phyloP scores from a whole-genome alignment of 2,888 invertebrate species.

The Xanthia icteritia region DNA sequence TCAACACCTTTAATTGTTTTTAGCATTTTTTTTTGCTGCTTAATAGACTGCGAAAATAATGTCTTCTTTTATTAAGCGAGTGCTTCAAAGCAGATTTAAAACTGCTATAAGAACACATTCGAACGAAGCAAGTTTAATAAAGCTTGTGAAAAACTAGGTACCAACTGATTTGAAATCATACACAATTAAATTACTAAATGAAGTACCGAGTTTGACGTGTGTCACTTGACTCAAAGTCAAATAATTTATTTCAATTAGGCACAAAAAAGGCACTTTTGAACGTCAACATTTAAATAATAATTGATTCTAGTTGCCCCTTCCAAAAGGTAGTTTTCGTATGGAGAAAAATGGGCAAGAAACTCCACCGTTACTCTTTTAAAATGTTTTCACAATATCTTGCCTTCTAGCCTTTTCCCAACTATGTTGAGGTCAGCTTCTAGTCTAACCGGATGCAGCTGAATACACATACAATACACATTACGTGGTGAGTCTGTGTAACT shows the following conservation, averaged over 20 bases:
- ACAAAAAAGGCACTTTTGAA: no score
- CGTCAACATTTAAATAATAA: no score
- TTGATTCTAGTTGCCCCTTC: no score
- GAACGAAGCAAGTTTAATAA: background rate
- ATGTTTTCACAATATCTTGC: no score
- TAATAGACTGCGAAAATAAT: constrained; percentile 6
- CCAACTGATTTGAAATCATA: background rate
- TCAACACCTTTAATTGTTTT: constrained; percentile 15
- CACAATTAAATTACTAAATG: background rate
- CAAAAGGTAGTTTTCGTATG: no score
- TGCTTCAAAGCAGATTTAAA: background rate
- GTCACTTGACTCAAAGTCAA: no score
- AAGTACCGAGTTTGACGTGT: background rate
- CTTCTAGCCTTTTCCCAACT: background rate
- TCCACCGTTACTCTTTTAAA: no score
- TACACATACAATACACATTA: no score
- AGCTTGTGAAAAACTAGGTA: background rate
- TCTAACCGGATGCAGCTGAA: background rate
- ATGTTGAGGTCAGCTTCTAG: background rate
- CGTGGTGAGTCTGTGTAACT: no score
- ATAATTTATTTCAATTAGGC: no score
- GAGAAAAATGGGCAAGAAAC: no score
- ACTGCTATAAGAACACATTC: background rate
- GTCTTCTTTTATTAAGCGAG: background rate
- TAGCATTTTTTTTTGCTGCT: constrained; percentile 4